These are phyloP conservation scores for Epiblema foenella DNA, from an alignment of 2,888 invertebrate species.

Conservation along the genomic window DNA sequence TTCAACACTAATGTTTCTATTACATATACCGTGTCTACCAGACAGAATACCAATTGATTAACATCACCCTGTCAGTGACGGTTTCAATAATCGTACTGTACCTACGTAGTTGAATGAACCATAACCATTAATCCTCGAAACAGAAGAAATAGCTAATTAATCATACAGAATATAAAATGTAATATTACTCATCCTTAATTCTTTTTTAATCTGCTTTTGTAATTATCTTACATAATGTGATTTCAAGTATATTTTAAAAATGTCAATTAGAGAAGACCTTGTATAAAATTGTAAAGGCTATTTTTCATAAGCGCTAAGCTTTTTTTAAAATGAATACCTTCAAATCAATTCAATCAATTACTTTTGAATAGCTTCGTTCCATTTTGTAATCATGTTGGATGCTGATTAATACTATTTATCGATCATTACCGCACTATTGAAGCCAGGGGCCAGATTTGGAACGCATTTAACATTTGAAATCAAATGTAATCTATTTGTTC, in stretches of 20 bases:
- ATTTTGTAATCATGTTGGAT: slow-evolving; percentile 2
- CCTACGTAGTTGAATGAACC: not conserved
- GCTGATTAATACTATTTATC: slow-evolving; percentile 17
- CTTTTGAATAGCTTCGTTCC: slow-evolving; percentile 16
- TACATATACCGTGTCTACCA: no score
- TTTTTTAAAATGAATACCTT: slow-evolving; percentile 6
- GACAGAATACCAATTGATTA: no score
- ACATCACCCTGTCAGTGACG: no score
- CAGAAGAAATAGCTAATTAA: not conserved
- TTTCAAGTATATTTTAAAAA: not conserved
- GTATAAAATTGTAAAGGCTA: not conserved
- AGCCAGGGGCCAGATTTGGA: not conserved
- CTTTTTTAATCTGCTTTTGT: not conserved
- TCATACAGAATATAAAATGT: not conserved
- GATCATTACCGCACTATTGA: slow-evolving; percentile 6
- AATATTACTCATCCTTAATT: not conserved
- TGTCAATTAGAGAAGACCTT: not conserved
- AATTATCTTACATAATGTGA: not conserved
- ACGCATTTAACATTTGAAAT: not conserved
- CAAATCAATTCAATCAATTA: slow-evolving; percentile 4
- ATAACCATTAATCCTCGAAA: not conserved
- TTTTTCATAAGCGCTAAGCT: not conserved
- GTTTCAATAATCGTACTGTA: no score
- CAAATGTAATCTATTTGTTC: no score
- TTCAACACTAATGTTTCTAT: no score